Conservation (phyloP, 2,888 invertebrate species). For the Criorhina ranunculi region DNA sequence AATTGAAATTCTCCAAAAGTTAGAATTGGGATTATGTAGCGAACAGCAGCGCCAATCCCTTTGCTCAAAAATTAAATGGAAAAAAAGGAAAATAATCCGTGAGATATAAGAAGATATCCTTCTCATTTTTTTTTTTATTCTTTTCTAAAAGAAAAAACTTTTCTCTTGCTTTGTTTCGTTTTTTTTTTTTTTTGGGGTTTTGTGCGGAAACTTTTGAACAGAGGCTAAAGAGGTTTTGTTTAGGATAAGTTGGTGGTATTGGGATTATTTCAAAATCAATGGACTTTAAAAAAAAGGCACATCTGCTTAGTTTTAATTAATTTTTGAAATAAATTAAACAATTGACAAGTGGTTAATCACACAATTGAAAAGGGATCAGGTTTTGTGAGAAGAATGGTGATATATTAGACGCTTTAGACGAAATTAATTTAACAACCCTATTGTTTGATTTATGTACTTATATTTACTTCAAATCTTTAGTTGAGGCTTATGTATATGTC, state of each 20-base stretch:
- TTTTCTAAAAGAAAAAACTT: too few species aligned
- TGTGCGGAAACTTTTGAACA: not conserved
- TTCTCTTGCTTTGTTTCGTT: constrained; percentile 2
- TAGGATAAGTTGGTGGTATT: not conserved
- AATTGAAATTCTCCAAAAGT: constrained; percentile 20
- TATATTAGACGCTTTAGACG: too few species aligned
- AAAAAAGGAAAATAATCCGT: constrained; percentile 15
- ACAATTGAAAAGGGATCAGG: not conserved
- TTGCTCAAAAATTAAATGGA: constrained; percentile 3
- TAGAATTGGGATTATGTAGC: constrained; percentile 15
- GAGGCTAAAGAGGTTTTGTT: not conserved
- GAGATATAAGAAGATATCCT: constrained; percentile 20
- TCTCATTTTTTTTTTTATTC: not conserved
- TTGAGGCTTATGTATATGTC: too few species aligned
- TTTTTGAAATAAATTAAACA: constrained; percentile 22
- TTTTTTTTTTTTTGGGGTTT: not conserved
- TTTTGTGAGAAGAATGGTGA: not conserved
- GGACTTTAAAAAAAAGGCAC: constrained; percentile 5
- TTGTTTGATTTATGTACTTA: too few species aligned
- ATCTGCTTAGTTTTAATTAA: constrained; percentile 5
- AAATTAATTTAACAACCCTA: too few species aligned
- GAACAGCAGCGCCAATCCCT: constrained; percentile 15
- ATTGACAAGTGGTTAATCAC: constrained; percentile 4
- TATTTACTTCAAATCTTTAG: too few species aligned
- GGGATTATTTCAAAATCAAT: constrained; percentile 11